Evolutionary conservation across 2,113 vertebrate species (phyloP).

Genomic region (Phoxinus phoxinus): DNA sequence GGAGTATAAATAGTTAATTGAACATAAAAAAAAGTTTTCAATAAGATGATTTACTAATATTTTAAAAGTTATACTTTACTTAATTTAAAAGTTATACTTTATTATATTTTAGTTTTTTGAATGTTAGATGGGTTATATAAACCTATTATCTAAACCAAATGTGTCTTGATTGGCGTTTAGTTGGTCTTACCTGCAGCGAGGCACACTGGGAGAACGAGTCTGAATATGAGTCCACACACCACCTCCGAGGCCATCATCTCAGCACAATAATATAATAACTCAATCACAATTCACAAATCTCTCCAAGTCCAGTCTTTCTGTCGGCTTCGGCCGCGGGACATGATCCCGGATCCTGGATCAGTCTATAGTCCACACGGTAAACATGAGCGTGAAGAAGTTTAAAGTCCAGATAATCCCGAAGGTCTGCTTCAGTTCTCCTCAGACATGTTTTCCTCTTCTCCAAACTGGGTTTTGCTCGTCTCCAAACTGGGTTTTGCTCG

Average conservation of each 20-base stretch:
- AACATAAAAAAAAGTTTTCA: too few relatives aligned
- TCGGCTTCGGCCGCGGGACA: conserved; percentile 59
- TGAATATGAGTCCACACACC: conserved; percentile 87
- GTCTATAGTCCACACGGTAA: conserved; percentile 37
- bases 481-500: too few relatives aligned
- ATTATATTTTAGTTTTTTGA: too few relatives aligned
- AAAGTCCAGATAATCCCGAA: conserved; percentile 38
- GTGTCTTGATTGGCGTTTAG: too few relatives aligned
- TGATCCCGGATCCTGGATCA: conserved; percentile 59
- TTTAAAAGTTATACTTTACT: too few relatives aligned
- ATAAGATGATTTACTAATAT: too few relatives aligned
- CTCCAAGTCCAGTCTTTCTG: conserved; percentile 68
- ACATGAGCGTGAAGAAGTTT: background rate
- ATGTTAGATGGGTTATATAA: too few relatives aligned
- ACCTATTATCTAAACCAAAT: too few relatives aligned
- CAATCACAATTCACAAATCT: conserved; percentile 19
- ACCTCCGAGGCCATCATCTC: conserved; percentile 84
- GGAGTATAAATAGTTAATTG: too few relatives aligned
- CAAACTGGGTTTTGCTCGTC: too few relatives aligned
- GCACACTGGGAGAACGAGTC: conserved; percentile 84
- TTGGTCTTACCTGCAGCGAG: conserved; percentile 79
- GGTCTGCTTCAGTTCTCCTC: conserved; percentile 32
- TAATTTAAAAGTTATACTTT: too few relatives aligned
- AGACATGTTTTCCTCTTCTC: background rate
- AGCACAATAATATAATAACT: background rate